A percentile compares a stretch with the other conserved stretches of the same genome.
These are phyloP conservation scores for Chloroclystis v-ata DNA, from an alignment of 2,888 invertebrate genomes.

Conservation along the genomic window DNA sequence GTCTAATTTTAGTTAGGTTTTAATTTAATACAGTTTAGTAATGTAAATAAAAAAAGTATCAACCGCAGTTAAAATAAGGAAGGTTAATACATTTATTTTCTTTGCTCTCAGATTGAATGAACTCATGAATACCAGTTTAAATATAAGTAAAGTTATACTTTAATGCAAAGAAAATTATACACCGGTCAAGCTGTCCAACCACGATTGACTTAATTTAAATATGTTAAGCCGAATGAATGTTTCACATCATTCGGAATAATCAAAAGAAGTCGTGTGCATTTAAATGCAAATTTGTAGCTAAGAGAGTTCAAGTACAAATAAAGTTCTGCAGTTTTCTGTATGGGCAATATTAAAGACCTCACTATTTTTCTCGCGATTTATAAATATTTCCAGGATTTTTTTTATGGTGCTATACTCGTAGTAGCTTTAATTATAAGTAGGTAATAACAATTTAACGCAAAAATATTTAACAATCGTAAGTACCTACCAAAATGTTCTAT, in stretches of 20 bases:
- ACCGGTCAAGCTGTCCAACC: conserved; percentile 34
- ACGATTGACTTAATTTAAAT: conserved; percentile 43
- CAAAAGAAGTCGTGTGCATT: conserved; percentile 1
- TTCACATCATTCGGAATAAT: conserved; percentile 4
- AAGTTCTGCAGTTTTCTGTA: conserved; percentile 54
- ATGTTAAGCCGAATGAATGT: conserved; percentile 19
- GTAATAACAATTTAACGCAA: too few species aligned
- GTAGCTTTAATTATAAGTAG: too few species aligned
- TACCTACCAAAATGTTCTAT: too few species aligned
- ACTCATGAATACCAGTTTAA: conserved; percentile 43
- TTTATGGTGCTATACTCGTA: too few species aligned
- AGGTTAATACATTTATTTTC: not conserved
- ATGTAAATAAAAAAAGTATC: too few species aligned
- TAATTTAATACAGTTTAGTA: too few species aligned
- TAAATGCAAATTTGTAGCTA: conserved; percentile 14
- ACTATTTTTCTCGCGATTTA: too few species aligned
- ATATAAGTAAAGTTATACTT: conserved; percentile 1
- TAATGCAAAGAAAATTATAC: conserved; percentile 41
- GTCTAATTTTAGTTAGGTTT: too few species aligned
- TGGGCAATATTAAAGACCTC: too few species aligned
- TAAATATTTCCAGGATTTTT: too few species aligned
- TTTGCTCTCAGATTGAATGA: not conserved
- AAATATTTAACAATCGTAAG: too few species aligned
- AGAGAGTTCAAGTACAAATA: conserved; percentile 51
- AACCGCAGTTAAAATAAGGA: too few species aligned